Evolutionary conservation across 2,113 vertebrate genomes (phyloP), one percentile per base, ranked within the genome.

Genomic region (Sylvilagus bachmani): DNA sequence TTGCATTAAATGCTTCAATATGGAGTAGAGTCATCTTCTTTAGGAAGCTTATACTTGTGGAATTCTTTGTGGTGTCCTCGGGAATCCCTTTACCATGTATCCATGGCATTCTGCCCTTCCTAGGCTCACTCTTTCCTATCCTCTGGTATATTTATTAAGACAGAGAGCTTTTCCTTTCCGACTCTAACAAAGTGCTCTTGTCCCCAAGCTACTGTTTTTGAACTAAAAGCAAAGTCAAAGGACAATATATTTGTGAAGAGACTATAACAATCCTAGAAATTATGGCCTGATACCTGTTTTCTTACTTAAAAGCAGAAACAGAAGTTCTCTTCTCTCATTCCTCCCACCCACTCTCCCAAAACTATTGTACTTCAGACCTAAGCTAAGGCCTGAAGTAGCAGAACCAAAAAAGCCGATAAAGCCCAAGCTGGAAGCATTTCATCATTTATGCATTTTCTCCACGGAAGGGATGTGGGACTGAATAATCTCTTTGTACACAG

Each of bases 1-100:
- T 92, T 97, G 82, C 70, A 90, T 95, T 97, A 97, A 97, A 91
- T 95, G 88, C 64, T 97, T 95, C 96, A 96, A 81, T 81, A 83
- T 96, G 95, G 62, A 67, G 38, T 8, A 24, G 73, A 91, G 64
- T 93, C 95, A 27, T 95, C 96, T 95, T 95, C 95, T 73, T 85
- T n/a, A 22, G 44, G 88, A 90, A 81, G 61, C 55, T 3, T 2
- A 13, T 29, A 58, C 81, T 90, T 71, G 70, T 38, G 84, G 95
- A 66, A 94, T 95, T 86, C 83, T 75, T 91, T 93, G 92, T 33
- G 92, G 93, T 70, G 6, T 95, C 78, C 73, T 53, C 27, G 92
- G 85, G 81, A 92, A 96, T 92, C 92, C 95, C 90, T 95, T 93
- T 85, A 82, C 92, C 94, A 9, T 31, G 51, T 51, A 38, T 73